Evolutionary conservation across 1,140 invertebrate species (phyloP).

Genomic region (Pteromalus puparum): DNA sequence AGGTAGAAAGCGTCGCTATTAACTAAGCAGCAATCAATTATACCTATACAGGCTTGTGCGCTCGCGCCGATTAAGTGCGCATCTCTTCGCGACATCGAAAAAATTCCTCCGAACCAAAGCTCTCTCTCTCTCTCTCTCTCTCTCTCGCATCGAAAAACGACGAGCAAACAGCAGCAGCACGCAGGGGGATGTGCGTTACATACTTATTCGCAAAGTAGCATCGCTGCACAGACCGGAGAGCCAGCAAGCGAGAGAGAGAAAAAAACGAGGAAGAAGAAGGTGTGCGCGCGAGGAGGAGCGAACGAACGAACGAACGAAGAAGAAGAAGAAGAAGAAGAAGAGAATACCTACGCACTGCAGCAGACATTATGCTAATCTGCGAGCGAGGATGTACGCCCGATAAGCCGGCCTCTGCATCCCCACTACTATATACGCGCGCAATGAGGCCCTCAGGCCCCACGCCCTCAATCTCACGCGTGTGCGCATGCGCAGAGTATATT

Average conservation of each 20-base stretch:
- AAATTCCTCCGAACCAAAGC: not conserved
- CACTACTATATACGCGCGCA: conserved; percentile 55
- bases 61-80: not conserved
- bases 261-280: conserved; percentile 44
- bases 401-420: conserved; percentile 67
- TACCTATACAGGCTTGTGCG: no score
- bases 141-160: not conserved
- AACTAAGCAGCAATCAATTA: conserved; percentile 4
- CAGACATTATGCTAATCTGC: conserved; percentile 75
- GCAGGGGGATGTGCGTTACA: conserved; percentile 12
- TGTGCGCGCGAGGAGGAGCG: conserved; percentile 12
- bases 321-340: conserved; percentile 55
- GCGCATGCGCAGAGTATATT: conserved; percentile 18
- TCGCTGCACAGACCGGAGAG: conserved; percentile 37
- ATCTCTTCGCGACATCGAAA: not conserved
- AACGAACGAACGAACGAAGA: conserved; percentile 24
- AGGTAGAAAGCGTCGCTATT: not conserved
- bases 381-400: conserved; percentile 74
- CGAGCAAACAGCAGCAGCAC: not conserved
- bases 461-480: conserved; percentile 70
- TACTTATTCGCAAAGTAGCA: conserved; percentile 11
- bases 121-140: not conserved
- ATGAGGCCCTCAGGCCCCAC: conserved; percentile 72
- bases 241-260: not conserved
- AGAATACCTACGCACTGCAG: conserved; percentile 71